Conservation (phyloP, 2,797 vertebrate species). For the Smutsia gigantea region DNA sequence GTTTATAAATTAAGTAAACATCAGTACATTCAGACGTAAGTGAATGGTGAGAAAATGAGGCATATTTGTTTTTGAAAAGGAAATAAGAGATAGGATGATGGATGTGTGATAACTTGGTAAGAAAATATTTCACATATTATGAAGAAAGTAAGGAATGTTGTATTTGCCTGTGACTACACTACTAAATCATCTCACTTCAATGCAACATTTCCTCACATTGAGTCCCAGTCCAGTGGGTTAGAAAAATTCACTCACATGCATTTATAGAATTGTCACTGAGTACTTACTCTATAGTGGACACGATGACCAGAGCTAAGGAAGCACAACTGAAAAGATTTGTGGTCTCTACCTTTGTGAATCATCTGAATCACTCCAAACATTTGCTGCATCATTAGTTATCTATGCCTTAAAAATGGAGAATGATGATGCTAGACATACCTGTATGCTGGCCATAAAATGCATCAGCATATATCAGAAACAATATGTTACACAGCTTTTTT, state of each 20-base stretch:
- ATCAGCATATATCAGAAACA: neutral
- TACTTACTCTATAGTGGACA: neutral
- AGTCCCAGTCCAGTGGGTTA: neutral
- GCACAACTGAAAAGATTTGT: neutral
- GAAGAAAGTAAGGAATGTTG: neutral
- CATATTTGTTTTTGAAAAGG: neutral
- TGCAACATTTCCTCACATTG: neutral
- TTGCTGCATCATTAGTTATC: neutral
- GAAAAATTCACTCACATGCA: neutral
- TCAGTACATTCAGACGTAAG: neutral
- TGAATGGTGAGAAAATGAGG: neutral
- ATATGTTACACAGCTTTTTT: neutral
- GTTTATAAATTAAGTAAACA: neutral
- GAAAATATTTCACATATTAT: neutral
- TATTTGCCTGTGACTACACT: neutral
- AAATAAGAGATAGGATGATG: neutral
- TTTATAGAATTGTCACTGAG: neutral
- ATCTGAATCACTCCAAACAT: neutral
- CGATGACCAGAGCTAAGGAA: neutral
- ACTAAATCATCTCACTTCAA: neutral
- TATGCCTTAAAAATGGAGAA: neutral
- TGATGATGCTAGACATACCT: neutral
- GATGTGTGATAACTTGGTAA: neutral
- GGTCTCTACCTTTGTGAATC: neutral
- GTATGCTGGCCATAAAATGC: neutral